Evolutionary conservation across 1,140 invertebrate species (phyloP), one percentile per base, ranked within the genome.

Genomic region (Bombus terrestris): DNA sequence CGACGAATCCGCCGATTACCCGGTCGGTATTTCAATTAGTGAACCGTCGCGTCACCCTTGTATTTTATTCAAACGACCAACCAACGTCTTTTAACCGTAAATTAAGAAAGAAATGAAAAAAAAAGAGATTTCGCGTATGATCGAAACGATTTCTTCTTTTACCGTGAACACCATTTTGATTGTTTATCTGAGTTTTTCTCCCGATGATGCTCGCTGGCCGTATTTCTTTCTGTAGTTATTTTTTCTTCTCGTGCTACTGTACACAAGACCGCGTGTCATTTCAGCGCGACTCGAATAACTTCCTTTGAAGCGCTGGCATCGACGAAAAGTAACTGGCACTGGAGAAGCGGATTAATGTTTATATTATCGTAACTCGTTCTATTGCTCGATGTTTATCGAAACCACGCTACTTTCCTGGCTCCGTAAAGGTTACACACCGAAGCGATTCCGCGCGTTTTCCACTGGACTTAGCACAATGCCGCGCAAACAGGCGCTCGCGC

Each of bases 11-110:
- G 47, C 15, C 64, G 47, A 80, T 79, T 68, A 79, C 41, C 43
- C 64, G 39, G 9, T 41, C 69, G 80, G 41, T 74, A 69, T 89
- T 89, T 89, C 88, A 89, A 89, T 89, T 89, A 89, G 85, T 74
- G 66, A 74, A 43, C 66, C 37, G 25, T 59, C 25, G 10, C 57
- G 25, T 62, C 53, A 28, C 47, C 22, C 15, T 76, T 12, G 43
- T 43, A 28, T 74, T 85, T n/a, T 53, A 1, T 76, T 71, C 25
- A 32, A 77, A 22, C 37, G 53, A 18, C 18, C 47, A 22, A n/a
- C 53, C 12, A 62, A 39, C 12, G 39, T 78, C 76, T 78, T 66
- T 37, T 28, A 22, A 4, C 0, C 53, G 43, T 53, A 32, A 10
- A 8, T 15, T 15, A 22, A n/a, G 25, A n/a, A 37, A 9, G 15